These are phyloP conservation scores for Cyprinodon brontotheroides DNA, from an alignment of 2,113 vertebrate species.

Conservation along the genomic window DNA sequence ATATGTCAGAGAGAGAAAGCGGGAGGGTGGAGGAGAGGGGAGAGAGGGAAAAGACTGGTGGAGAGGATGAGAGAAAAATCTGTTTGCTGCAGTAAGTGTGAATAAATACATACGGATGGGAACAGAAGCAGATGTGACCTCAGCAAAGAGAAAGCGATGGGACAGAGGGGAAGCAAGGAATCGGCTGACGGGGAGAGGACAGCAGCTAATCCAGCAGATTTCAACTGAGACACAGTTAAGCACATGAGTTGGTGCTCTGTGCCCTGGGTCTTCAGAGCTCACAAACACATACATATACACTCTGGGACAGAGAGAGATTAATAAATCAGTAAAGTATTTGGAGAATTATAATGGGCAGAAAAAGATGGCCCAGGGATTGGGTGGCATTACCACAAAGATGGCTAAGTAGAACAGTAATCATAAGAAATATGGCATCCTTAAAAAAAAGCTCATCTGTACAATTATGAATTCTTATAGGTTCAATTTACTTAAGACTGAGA, in stretches of 20 bases:
- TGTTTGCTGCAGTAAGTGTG: slow-evolving; percentile 60
- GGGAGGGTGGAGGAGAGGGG: background rate
- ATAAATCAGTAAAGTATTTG: slow-evolving; percentile 44
- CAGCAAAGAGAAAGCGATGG: slow-evolving; percentile 19
- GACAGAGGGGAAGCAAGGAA: slow-evolving; percentile 9
- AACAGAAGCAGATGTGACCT: slow-evolving; percentile 58
- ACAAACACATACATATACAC: slow-evolving; percentile 12
- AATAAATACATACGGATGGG: slow-evolving; percentile 67
- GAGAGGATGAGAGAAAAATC: slow-evolving; percentile 50
- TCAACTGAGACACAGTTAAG: slow-evolving; percentile 63
- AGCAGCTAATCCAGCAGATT: slow-evolving; percentile 62
- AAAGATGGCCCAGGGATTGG: slow-evolving; percentile 12
- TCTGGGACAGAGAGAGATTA: slow-evolving; percentile 24
- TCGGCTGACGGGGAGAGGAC: slow-evolving; percentile 42
- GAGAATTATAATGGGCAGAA: slow-evolving; percentile 22
- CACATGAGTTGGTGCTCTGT: slow-evolving; percentile 53
- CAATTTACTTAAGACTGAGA: background rate
- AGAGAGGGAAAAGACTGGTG: slow-evolving; percentile 28
- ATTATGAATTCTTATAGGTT: background rate
- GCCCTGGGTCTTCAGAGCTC: slow-evolving; percentile 42
- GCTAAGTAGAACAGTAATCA: slow-evolving; percentile 26
- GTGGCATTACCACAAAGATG: slow-evolving; percentile 35
- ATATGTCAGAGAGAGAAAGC: slow-evolving; percentile 63
- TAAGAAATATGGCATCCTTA: slow-evolving; percentile 11
- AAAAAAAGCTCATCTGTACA: background rate